Evolutionary conservation across 2,113 vertebrate species (phyloP).

Genomic region (Halichoeres trimaculatus): DNA sequence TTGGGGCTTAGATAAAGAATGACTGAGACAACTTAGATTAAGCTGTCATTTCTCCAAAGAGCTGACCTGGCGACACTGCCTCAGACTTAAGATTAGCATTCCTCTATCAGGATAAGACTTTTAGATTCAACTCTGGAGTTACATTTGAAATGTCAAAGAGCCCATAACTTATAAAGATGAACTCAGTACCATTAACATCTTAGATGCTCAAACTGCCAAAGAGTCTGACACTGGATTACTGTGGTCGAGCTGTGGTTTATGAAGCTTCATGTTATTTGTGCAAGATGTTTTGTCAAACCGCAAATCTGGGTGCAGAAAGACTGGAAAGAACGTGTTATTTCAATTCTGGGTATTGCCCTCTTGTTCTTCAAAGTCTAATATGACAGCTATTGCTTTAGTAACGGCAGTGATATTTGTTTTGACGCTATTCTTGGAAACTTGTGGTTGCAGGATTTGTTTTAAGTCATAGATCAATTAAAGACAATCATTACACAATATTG

Average conservation of each 20-base stretch:
- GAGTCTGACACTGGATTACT: conserved; percentile 56
- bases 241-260: conserved; percentile 61
- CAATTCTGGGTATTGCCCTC: conserved; percentile 24
- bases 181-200: conserved; percentile 49
- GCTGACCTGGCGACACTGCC: conserved; percentile 27
- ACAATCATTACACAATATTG: not conserved
- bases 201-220: conserved; percentile 52
- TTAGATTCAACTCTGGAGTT: conserved; percentile 37
- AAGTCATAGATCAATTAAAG: conserved; percentile 17
- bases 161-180: conserved; percentile 58
- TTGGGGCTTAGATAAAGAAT: conserved; percentile 52
- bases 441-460: conserved; percentile 26
- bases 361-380: conserved; percentile 34
- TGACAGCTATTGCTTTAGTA: conserved; percentile 34
- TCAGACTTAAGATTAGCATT: conserved; percentile 46
- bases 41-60: conserved; percentile 37
- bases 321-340: conserved; percentile 39
- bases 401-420: conserved; percentile 33
- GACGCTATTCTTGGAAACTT: conserved; percentile 26
- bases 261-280: conserved; percentile 56
- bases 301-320: conserved; percentile 48
- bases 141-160: conserved; percentile 44
- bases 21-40: conserved; percentile 49
- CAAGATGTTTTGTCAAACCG: conserved; percentile 56
- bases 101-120: conserved; percentile 44